These are phyloP conservation scores for Myotis planiceps DNA, from an alignment of 2,797 vertebrate genomes.

Conservation along the genomic window DNA sequence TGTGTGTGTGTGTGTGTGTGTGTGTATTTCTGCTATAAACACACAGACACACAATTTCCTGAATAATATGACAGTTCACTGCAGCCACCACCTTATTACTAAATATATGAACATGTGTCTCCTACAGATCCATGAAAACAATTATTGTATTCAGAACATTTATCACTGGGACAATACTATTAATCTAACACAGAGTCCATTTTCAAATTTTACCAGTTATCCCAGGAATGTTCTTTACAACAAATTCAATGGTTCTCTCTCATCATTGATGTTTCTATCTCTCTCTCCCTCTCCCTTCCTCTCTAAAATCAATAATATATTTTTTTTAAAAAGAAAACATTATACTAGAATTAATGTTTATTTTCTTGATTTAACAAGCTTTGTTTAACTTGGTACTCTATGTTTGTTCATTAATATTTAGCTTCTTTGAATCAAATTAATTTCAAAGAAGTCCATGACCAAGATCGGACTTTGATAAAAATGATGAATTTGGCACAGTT, in stretches of 20 bases:
- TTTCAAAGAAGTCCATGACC: slow-evolving; percentile 12
- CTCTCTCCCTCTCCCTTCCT: too few species aligned
- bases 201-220: neutral
- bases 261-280: too few species aligned
- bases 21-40: neutral
- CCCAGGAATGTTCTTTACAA: neutral
- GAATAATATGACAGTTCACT: neutral
- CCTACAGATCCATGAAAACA: neutral
- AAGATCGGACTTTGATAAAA: neutral
- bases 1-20: neutral
- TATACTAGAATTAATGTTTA: neutral
- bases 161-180: neutral
- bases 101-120: neutral
- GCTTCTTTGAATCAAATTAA: slow-evolving; percentile 7
- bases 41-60: neutral
- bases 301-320: too few species aligned
- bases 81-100: neutral
- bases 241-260: neutral
- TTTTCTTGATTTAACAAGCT: neutral
- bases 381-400: neutral
- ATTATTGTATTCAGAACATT: neutral
- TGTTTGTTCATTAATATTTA: neutral
- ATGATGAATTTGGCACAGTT: neutral
- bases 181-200: neutral
- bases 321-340: neutral